Conservation (phyloP, 2,113 vertebrate species). For the Stegastes partitus region DNA sequence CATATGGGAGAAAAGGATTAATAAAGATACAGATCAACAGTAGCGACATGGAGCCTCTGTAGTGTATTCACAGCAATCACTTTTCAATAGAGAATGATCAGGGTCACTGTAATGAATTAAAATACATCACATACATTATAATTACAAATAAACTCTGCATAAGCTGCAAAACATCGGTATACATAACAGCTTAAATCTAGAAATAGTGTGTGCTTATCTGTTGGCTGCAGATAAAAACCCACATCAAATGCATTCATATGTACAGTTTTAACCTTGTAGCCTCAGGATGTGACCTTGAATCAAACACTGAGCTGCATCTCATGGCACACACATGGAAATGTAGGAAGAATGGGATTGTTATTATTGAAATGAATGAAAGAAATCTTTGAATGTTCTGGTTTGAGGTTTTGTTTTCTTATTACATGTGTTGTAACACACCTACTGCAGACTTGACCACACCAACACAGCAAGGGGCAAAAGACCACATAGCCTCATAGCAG, state of each 20-base stretch:
- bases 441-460: too few relatives aligned
- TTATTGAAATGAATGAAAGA: too few relatives aligned
- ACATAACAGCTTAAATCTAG: background rate
- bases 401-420: too few relatives aligned
- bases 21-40: slow-evolving; percentile 17
- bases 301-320: background rate
- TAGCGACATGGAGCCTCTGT: slow-evolving; percentile 1
- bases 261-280: background rate
- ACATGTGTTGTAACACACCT: too few relatives aligned
- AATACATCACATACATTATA: background rate
- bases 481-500: too few relatives aligned
- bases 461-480: too few relatives aligned
- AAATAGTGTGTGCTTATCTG: background rate
- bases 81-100: slow-evolving; percentile 6
- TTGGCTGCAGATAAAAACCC: background rate
- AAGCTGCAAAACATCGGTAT: background rate
- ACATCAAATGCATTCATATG: background rate
- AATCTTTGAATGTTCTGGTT: too few relatives aligned
- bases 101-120: background rate
- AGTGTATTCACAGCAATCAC: slow-evolving; percentile 19
- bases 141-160: background rate
- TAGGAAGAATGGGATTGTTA: too few relatives aligned
- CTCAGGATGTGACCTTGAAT: background rate
- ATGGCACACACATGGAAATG: background rate
- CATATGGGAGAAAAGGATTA: slow-evolving; percentile 26